Base-by-base conservation (phyloP, 2,888 invertebrate genomes). In the Sesia bembeciformis region DNA sequence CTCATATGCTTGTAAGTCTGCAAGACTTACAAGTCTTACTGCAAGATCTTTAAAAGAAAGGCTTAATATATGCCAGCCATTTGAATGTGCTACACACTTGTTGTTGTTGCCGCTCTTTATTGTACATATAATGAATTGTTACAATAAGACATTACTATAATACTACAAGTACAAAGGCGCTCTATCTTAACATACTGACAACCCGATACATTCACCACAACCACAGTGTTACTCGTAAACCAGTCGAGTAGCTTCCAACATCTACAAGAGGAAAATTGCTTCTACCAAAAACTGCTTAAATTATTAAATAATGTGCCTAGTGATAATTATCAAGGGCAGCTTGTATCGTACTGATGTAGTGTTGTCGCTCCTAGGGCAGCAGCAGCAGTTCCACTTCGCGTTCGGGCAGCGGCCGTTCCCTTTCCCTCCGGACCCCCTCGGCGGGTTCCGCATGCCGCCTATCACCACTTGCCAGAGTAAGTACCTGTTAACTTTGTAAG, bases 371-470 rank as follows among this genome's bases (percentile, higher is more conserved):
- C 91, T 95, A 97, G 97, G 97, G 91, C 96, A 96, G 89, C 97
- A 97, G 90, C 97, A 97, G 90, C 97, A 97, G 91, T 97, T 97
- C 87, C 96, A 97, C 90, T 96, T 97, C 89, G 96, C 96, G 72
- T 95, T 95, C 67, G 95, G 96, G 49, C 96, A 96, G 81, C 92
- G 96, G 61, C 96, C 96, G 54, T 95, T 96, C 82, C 94, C 96
- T 57, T 96, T 97, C 74, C 96, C 96, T 64, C 93, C 96, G 56
- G 96, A 96, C 83, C 96, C 96, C 49, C 90, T 96, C 52, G 95
- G 96, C 51, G 94, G 95, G 62, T 96, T 96, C 84, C 91, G 96
- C 58, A 96, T 96, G 95, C 96, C 96, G 60, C 96, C 96, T 65
- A 96, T 96, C 83, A 95, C 94, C 74, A 95, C 95, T 70, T 96